phyloP scores from a whole-genome alignment of 2,888 invertebrate species.

The Platycnemis pennipes region DNA sequence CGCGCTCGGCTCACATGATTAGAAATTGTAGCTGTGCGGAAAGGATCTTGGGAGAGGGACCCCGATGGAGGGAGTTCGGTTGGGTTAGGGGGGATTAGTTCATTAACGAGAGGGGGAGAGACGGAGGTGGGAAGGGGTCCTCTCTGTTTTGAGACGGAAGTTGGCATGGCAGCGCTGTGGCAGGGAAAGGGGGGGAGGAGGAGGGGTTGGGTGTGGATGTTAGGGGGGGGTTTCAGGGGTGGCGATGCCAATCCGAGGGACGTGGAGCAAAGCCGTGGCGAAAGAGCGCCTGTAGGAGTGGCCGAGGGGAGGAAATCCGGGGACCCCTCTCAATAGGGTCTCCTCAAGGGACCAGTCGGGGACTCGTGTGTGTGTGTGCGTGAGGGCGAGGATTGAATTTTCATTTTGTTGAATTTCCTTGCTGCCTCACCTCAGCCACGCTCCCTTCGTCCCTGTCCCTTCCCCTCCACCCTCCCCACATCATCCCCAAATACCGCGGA shows the following conservation, averaged over 20 bases:
- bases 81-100: neutral
- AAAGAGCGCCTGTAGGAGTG: neutral
- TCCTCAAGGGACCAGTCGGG: neutral
- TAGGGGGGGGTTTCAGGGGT: neutral
- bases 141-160: neutral
- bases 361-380: neutral
- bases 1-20: neutral
- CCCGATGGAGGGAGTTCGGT: neutral
- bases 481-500: neutral
- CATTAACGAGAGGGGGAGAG: neutral
- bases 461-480: neutral
- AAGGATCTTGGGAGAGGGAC: neutral
- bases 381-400: conserved; percentile 2
- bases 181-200: neutral
- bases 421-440: neutral
- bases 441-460: neutral
- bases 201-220: neutral
- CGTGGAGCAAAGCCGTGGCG: neutral
- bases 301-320: neutral
- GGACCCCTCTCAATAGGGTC: neutral
- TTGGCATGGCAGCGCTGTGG: neutral
- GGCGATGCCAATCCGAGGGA: neutral
- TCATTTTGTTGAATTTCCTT: neutral
- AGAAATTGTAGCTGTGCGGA: conserved; percentile 8
- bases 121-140: neutral